Evolutionary conservation across 1,140 invertebrate species (phyloP).

Genomic region (Ylistrum balloti): DNA sequence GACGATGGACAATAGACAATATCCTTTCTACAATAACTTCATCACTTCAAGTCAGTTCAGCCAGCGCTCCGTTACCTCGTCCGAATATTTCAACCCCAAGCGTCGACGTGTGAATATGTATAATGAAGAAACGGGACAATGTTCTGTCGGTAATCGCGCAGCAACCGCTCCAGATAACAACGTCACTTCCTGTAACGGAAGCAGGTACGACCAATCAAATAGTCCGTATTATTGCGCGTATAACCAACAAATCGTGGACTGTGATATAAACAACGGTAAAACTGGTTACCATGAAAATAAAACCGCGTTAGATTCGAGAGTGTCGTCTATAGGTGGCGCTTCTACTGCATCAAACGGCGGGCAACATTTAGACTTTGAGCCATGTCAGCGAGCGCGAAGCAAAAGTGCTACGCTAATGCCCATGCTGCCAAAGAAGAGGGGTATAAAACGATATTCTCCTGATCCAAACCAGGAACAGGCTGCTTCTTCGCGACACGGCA

Average conservation of each 20-base stretch:
- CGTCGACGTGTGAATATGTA: background rate
- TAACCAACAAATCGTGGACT: background rate
- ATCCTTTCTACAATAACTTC: background rate
- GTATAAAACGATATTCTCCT: slow-evolving; percentile 8
- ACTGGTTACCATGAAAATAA: background rate
- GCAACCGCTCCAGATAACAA: background rate
- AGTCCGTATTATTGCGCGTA: background rate
- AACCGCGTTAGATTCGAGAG: background rate
- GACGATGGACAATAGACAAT: background rate
- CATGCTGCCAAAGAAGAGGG: slow-evolving; percentile 60
- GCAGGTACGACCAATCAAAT: background rate
- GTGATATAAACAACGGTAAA: background rate
- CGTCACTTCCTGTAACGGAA: background rate
- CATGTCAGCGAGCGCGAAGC: slow-evolving; percentile 25
- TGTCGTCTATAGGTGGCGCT: background rate
- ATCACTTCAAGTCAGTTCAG: background rate
- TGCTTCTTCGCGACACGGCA: background rate
- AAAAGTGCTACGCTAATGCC: slow-evolving; percentile 50
- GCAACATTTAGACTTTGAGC: background rate
- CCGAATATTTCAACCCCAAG: background rate
- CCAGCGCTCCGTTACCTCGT: background rate
- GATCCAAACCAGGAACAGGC: background rate
- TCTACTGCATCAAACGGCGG: background rate
- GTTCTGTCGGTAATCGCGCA: background rate
- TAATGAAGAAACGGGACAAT: slow-evolving; percentile 6